A percentile compares a stretch with the other conserved stretches of the same genome.
These are phyloP conservation scores for Papilio protenor DNA, from an alignment of 2,888 invertebrate species.

Conservation along the genomic window DNA sequence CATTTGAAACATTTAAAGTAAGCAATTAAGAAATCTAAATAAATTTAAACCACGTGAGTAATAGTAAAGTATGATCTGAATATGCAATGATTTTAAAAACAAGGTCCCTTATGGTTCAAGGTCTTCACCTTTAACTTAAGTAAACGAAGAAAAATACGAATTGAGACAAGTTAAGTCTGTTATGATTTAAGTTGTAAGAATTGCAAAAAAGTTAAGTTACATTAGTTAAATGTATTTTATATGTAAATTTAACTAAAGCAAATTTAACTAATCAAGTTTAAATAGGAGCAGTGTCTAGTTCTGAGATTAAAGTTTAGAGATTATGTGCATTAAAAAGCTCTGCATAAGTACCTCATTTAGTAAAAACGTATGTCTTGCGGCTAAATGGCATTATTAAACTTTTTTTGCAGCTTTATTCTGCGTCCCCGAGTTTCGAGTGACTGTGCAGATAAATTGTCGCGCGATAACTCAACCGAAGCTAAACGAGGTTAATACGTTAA, in stretches of 20 bases:
- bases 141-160: not conserved
- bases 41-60: not conserved
- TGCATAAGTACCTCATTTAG: constrained; percentile 39
- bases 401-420: constrained; percentile 69
- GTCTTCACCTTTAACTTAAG: not conserved
- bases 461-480: constrained; percentile 71
- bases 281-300: constrained; percentile 19
- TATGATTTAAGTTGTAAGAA: constrained; percentile 4
- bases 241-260: not conserved
- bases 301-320: constrained; percentile 31
- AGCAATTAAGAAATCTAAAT: not conserved
- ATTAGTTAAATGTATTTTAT: constrained; percentile 3
- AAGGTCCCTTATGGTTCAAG: too few relatives aligned
- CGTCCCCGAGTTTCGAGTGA: constrained; percentile 58
- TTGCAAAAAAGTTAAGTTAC: constrained; percentile 2
- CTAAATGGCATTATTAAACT: constrained; percentile 73
- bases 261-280: constrained; percentile 28
- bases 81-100: not conserved
- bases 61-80: not conserved
- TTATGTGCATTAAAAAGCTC: constrained; percentile 37
- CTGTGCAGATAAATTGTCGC: constrained; percentile 71
- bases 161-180: not conserved
- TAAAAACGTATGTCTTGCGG: constrained; percentile 53
- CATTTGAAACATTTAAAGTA: not conserved
- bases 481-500: constrained; percentile 81